phyloP scores from a whole-genome alignment of 2,797 vertebrate species.

The Darevskia nairensis region DNA sequence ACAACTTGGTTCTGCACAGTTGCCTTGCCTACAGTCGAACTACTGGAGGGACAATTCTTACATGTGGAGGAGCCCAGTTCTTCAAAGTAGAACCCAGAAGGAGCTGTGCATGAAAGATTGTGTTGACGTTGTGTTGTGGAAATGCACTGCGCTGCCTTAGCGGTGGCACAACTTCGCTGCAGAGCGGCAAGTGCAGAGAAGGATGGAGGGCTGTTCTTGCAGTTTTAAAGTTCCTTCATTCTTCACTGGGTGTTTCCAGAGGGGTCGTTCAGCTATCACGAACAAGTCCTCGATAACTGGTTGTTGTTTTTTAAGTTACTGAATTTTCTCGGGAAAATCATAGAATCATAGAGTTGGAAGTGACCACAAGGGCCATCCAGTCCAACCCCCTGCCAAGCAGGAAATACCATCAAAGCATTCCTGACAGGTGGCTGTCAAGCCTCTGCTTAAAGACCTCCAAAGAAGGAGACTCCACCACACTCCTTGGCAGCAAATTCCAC shows the following conservation, averaged over 20 bases:
- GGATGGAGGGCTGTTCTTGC: neutral
- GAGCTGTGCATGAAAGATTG: neutral
- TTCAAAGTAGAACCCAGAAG: neutral
- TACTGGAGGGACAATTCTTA: neutral
- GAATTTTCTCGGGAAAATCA: no score
- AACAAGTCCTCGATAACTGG: no score
- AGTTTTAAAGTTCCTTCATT: constrained; percentile 20
- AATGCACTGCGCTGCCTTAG: neutral
- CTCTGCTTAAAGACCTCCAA: no score
- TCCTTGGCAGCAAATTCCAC: no score
- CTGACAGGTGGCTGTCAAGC: no score
- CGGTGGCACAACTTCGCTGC: neutral
- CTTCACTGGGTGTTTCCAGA: constrained; percentile 14
- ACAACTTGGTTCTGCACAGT: neutral
- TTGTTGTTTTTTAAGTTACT: no score
- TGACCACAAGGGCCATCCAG: no score
- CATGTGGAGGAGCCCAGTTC: neutral
- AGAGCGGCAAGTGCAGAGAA: neutral
- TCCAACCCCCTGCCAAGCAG: no score
- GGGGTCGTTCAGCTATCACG: no score
- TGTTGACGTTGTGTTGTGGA: neutral
- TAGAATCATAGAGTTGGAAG: no score
- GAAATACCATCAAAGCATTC: no score
- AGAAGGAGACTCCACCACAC: no score
- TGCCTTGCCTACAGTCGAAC: neutral